Base-by-base conservation (phyloP, 2,113 vertebrate genomes). In the Sclerurus mexicanus region DNA sequence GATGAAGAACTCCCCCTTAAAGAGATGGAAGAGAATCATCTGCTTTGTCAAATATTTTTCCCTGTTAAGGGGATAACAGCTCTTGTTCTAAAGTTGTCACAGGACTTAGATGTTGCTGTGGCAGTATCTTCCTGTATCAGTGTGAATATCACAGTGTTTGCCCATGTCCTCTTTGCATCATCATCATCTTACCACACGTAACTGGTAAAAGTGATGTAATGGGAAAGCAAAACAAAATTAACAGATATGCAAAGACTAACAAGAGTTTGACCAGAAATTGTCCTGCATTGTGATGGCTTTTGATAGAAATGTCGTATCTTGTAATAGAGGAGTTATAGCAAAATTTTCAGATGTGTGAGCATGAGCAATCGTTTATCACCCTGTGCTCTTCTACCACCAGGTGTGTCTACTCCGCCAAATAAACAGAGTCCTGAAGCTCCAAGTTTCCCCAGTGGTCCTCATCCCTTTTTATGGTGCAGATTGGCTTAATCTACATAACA, bases 341-440 rank as follows among this genome's bases (percentile, higher is more conserved):
- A 18, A 0, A 0, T 7, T 44, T 2, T 42, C 0, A 2, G 10
- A 33, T 53, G 12, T 42, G 25, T 37, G 27, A 58, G 33, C 33
- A 58, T 33, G 19, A 58, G 56, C 53, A 37, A 28, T 68, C 23
- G 35, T 68, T 80, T 55, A 39, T 62, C 40, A 25, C 4, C 18
- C 14, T 2, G 2, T 33, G 31, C 15, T 62, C 42, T 62, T 49
- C 83, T 81, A n/a, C 10, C 8, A 7, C 27, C 49, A 31, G 14
- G 31, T 28, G 18, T 21, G 21, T 58, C 33, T 35, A 22, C 14
- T 23, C 56, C n/a, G 56, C 13, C 18, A 58, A 27, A 52, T 17
- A 25, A 44, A 49, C 27, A 8, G 14, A 52, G 49, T 40, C 6
- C 15, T 72, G 16, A 3, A 4, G 7, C 24, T 40, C 30, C 13